Evolutionary conservation across 37 sponge, comb jelly and placozoan species (phyloP).

Genomic region (Mnemiopsis leidyi): DNA sequence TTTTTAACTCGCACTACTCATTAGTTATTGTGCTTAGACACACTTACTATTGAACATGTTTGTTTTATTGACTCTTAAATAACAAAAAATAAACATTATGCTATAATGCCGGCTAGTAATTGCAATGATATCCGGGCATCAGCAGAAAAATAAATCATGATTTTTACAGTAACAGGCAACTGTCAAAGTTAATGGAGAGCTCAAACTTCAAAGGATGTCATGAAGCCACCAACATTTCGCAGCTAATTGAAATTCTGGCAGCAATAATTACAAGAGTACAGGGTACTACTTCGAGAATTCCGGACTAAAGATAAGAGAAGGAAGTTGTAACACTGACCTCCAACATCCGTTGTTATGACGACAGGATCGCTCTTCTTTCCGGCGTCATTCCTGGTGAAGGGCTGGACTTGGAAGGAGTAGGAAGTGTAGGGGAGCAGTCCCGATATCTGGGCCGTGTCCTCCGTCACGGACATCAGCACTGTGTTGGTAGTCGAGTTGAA

Average conservation of each 20-base stretch:
- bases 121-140: not conserved
- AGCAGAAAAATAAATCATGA: too few relatives aligned
- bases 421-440: conserved; percentile 19
- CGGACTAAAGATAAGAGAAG: too few relatives aligned
- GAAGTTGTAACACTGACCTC: conserved; percentile 4
- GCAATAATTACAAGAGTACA: not conserved
- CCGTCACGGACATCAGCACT: not conserved
- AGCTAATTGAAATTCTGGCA: not conserved
- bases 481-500: not conserved
- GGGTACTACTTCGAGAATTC: not conserved
- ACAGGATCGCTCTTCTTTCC: conserved; percentile 5
- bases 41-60: not conserved
- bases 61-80: not conserved
- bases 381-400: not conserved
- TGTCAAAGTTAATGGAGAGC: too few relatives aligned
- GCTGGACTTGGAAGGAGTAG: conserved; percentile 27
- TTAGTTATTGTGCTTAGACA: not conserved
- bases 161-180: too few relatives aligned
- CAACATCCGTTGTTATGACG: not conserved
- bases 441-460: not conserved
- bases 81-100: not conserved
- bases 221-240: not conserved
- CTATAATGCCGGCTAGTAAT: not conserved
- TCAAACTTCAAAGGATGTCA: not conserved
- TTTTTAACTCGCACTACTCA: too few relatives aligned